Percentiles rank a stretch among this genome's conserved stretches.
Evolutionary conservation across 1,140 invertebrate genomes (phyloP).

Genomic region (Drosophila ananassae): DNA sequence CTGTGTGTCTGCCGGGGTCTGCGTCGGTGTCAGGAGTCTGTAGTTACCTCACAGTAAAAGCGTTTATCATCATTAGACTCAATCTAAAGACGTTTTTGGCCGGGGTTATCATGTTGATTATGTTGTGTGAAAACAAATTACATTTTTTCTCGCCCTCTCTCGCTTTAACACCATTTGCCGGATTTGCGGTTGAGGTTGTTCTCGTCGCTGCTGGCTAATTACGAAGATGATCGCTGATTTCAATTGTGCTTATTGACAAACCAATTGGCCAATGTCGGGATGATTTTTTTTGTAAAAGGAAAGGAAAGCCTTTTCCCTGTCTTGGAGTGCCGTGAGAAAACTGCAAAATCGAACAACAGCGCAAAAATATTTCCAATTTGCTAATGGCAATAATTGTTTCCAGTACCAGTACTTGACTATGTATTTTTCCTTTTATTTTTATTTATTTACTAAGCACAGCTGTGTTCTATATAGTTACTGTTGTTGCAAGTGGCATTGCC

Average conservation of each 20-base stretch:
- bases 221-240: conserved; percentile 67
- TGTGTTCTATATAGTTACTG: conserved; percentile 73
- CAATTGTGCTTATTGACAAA: conserved; percentile 78
- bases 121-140: conserved; percentile 84
- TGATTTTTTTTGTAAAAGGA: conserved; percentile 50
- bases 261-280: conserved; percentile 53
- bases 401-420: conserved; percentile 50
- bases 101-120: conserved; percentile 84
- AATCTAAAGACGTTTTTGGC: conserved; percentile 83
- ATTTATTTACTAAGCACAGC: conserved; percentile 43
- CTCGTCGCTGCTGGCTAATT: conserved; percentile 65
- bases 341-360: conserved; percentile 46
- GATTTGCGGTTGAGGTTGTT: conserved; percentile 47
- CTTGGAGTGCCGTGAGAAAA: conserved; percentile 64
- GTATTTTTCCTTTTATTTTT: conserved; percentile 29
- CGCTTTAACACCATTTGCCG: conserved; percentile 65
- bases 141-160: conserved; percentile 68
- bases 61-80: conserved; percentile 84
- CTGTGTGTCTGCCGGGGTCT: conserved; percentile 20
- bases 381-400: conserved; percentile 76
- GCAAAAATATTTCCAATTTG: conserved; percentile 63
- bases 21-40: conserved; percentile 80
- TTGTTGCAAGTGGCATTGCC: conserved; percentile 57
- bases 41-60: conserved; percentile 83
- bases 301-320: conserved; percentile 62